Conservation (phyloP, 2,797 vertebrate species). For the Tenualosa thibaudeaui region DNA sequence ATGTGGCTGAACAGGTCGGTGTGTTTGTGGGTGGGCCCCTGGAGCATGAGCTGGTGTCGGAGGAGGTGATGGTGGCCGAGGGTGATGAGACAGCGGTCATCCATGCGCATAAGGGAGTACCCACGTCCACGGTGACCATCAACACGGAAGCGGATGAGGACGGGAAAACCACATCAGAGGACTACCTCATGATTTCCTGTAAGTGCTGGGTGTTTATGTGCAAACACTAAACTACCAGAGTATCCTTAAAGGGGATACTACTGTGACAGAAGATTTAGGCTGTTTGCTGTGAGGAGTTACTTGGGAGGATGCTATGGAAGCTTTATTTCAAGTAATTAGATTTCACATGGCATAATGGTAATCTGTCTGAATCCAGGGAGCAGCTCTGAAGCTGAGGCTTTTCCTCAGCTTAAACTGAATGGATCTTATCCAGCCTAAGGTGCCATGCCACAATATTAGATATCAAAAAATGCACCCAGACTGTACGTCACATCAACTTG, state of each 20-base stretch:
- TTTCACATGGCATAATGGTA: neutral
- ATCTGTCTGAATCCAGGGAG: neutral
- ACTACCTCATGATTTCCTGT: slow-evolving; percentile 99
- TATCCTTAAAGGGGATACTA: neutral
- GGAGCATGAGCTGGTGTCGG: slow-evolving; percentile 92
- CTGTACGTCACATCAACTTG: neutral
- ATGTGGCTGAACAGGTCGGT: slow-evolving; percentile 93
- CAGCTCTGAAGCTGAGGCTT: neutral
- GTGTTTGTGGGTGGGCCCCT: slow-evolving; percentile 84
- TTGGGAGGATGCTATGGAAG: neutral
- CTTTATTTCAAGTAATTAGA: neutral
- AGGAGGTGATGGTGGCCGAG: slow-evolving; percentile 91
- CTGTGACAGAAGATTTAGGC: no score
- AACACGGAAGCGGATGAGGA: slow-evolving; percentile 93
- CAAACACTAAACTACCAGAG: neutral
- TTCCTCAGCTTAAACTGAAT: neutral
- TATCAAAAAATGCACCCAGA: neutral
- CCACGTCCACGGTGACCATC: slow-evolving; percentile 84
- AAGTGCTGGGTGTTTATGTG: slow-evolving; percentile 62
- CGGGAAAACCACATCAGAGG: slow-evolving; percentile 92
- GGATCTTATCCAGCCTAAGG: neutral
- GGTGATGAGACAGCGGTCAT: slow-evolving; percentile 82
- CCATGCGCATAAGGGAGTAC: slow-evolving; percentile 80
- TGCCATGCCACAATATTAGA: neutral
- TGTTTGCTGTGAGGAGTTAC: no score